Evolutionary conservation across 2,888 invertebrate species (phyloP).

Genomic region (Sympetrum striolatum): DNA sequence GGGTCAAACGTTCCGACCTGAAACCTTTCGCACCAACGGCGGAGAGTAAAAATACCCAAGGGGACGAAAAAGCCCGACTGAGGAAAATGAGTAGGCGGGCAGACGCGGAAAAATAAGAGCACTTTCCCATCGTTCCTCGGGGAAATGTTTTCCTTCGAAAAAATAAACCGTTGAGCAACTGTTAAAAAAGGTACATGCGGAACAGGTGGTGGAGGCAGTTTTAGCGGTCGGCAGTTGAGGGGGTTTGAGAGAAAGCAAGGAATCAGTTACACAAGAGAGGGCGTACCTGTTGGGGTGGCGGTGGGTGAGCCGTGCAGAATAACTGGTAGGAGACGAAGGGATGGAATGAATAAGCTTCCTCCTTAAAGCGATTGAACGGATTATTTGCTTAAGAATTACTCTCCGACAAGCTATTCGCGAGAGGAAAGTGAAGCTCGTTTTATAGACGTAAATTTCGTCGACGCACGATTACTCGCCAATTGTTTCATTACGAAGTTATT

Average conservation of each 20-base stretch:
- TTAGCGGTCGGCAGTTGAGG: background rate
- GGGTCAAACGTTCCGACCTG: background rate
- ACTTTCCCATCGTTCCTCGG: background rate
- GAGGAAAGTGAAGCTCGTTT: no score
- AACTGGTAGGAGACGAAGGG: background rate
- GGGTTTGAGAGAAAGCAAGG: background rate
- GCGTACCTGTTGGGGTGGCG: background rate
- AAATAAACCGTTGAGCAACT: background rate
- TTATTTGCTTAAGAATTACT: no score
- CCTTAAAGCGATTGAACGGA: no score
- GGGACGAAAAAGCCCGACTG: background rate
- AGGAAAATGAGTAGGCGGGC: background rate
- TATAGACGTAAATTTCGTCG: no score
- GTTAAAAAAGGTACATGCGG: background rate
- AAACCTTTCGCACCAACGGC: background rate
- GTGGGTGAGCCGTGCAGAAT: background rate
- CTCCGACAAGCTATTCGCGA: no score
- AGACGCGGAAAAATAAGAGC: background rate
- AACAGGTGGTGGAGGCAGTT: background rate
- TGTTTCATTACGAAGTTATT: no score
- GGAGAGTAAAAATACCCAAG: background rate
- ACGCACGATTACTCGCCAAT: no score
- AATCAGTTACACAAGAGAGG: background rate
- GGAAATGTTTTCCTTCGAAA: background rate
- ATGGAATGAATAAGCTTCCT: no score